Base-by-base conservation (phyloP, 1,140 invertebrate genomes). In the Drosophila rhopaloa region DNA sequence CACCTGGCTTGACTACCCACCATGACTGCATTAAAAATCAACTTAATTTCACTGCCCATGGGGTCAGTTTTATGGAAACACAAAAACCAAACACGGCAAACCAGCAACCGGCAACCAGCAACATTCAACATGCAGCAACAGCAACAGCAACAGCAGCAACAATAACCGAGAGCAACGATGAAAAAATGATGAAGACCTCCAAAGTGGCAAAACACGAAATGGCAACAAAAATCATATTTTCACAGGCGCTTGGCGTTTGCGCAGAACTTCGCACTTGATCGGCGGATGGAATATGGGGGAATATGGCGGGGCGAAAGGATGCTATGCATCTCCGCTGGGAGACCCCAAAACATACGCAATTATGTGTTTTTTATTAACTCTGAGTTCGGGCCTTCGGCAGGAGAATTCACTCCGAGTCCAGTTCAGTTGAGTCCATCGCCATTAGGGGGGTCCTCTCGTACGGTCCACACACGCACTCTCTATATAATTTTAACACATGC, bases 401-500 rank as follows among this genome's bases (percentile, higher is more conserved):
- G 35, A 35, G 43, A 57, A 44, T 48, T 46, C 56, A 58, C 53
- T 56, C 32, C 62, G 13, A n/a, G 38, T 61, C 16, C 65, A 37
- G 46, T 50, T 41, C 32, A 56, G 59, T 14, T 58, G 59, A 55
- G 44, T 61, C 73, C 61, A 58, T 56, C 76, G 81, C 80, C 83
- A 82, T 82, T 88, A 81, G 83, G 83, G 83, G 79, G 79, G 84
- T 83, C 83, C 48, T 40, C 48, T 66, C 71, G 56, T 55, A 55
- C 61, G 48, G 62, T 85, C 79, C 67, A 73, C 83, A 89, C 83
- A 89, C 83, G 84, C 83, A 89, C 83, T 83, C 83, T 88, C 84
- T 88, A 88, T 88, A 88, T 88, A 89, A 88, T 88, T 89, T 88
- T 88, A 88, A 88, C 83, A 88, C 83, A 88, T 88, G 83, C 83